Base-by-base conservation (phyloP, 2,797 vertebrate species). In the Ficedula albicollis region DNA sequence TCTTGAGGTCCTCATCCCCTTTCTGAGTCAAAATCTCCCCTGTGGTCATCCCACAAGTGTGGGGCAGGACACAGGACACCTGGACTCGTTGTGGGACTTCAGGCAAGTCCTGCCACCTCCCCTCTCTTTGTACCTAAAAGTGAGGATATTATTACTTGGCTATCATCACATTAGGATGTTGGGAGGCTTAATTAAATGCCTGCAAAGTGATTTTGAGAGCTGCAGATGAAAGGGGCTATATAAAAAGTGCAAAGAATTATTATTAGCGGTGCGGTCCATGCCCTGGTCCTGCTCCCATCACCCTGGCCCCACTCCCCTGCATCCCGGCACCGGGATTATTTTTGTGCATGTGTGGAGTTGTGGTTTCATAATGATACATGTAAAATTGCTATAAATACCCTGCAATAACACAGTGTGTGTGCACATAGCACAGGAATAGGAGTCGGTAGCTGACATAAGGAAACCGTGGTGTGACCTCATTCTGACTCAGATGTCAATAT, bases 361-460 rank as follows among this genome's bases (percentile, higher is more conserved):
- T 74, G 93, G 87, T 70, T 96, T 92, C 84, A 80, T 95, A 96
- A 97, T 97, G 80, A 90, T 68, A 94, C 55, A n/a, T 94, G 87
- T 93, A 76, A 95, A 95, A 58, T 10, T 74, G 89, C 84, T 96
- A 95, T 96, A 96, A 97, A 96, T 97, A 96, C 82, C 49, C 81
- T 79, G 94, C 93, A 93, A 91, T 87, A 95, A 96, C 96, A 96
- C 51, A 10, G 74, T 51, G 51, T 49, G 89, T 95, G 90, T 92
- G 91, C 39, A 8, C 91, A 80, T 5, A 66, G 94, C 83, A 81
- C 93, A 93, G 95, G 95, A 97, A 96, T 95, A 95, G 92, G 93
- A 93, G 76, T 70, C 20, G 9, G 79, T 39, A 86, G 80, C 79
- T 91, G 96, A 95, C 93, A 92, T 6, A 69, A 96, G 93, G 89